Conservation (phyloP, 2,888 invertebrate species). For the Eubasilissa splendida region DNA sequence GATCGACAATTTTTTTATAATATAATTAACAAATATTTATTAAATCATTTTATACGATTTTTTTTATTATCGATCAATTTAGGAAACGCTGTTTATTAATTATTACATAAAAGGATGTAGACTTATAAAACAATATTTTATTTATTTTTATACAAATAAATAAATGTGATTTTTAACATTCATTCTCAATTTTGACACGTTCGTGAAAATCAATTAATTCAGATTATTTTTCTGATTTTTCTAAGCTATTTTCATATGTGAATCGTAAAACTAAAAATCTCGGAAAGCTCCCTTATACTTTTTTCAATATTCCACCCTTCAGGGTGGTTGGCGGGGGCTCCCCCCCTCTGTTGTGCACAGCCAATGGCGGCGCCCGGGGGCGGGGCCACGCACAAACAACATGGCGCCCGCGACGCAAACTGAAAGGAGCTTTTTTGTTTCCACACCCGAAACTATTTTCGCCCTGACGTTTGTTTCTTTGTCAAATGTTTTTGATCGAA, state of each 20-base stretch:
- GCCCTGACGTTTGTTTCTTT: slow-evolving; percentile 55
- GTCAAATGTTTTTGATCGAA: slow-evolving; percentile 35
- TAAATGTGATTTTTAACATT: too few species aligned
- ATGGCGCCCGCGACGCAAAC: slow-evolving; percentile 65
- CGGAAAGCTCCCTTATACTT: slow-evolving; percentile 37
- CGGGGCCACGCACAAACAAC: slow-evolving; percentile 66
- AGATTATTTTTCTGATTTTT: neutral
- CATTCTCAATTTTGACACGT: too few species aligned
- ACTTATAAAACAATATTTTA: too few species aligned
- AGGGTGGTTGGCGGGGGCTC: slow-evolving; percentile 6
- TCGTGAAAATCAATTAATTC: neutral
- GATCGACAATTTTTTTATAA: too few species aligned
- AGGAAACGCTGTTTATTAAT: too few species aligned
- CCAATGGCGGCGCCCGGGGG: slow-evolving; percentile 66
- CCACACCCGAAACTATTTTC: slow-evolving; percentile 55
- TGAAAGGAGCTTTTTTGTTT: slow-evolving; percentile 54
- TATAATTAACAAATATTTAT: too few species aligned
- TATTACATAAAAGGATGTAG: too few species aligned
- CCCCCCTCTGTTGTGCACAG: slow-evolving; percentile 49
- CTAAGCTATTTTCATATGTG: neutral
- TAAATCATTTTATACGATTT: too few species aligned
- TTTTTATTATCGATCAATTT: too few species aligned
- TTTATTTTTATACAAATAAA: too few species aligned
- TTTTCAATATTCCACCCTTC: slow-evolving; percentile 51
- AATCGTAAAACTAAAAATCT: slow-evolving; percentile 30